Percentiles rank a stretch among this genome's conserved stretches.
phyloP scores from a whole-genome alignment of 2,113 vertebrate species.

The Nematolebias whitei region DNA sequence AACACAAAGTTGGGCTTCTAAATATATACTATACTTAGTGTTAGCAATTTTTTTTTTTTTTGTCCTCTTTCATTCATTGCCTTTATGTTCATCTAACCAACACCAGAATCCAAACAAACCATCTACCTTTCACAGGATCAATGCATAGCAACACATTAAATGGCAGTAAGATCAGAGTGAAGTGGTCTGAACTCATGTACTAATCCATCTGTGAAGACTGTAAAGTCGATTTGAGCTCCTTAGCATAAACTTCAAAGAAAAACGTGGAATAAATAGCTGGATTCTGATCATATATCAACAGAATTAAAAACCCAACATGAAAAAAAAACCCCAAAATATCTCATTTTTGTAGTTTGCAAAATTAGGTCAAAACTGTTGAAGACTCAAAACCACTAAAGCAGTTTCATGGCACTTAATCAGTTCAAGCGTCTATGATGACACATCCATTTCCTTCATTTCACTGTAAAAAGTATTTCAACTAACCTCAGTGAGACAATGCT shows the following conservation, averaged over 20 bases:
- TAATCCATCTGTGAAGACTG: not conserved
- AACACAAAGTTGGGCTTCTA: too few relatives aligned
- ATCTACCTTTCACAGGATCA: not conserved
- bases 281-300: not conserved
- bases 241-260: not conserved
- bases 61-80: not conserved
- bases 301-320: not conserved
- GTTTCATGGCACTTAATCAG: not conserved
- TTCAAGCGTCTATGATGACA: slow-evolving; percentile 1
- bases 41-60: too few relatives aligned
- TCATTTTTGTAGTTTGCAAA: not conserved
- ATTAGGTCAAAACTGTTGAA: not conserved
- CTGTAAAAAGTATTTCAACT: slow-evolving; percentile 1
- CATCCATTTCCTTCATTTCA: not conserved
- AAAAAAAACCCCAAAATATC: too few relatives aligned
- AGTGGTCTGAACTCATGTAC: not conserved
- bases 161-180: not conserved
- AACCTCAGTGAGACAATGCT: not conserved
- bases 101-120: not conserved
- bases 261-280: not conserved
- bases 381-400: not conserved
- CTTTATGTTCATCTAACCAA: not conserved
- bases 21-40: too few relatives aligned
- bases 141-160: not conserved
- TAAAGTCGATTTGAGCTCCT: not conserved